Percentiles rank a stretch among this genome's conserved stretches.
These are phyloP conservation scores for Caracal caracal DNA, from an alignment of 2,113 vertebrate genomes.

Conservation along the genomic window DNA sequence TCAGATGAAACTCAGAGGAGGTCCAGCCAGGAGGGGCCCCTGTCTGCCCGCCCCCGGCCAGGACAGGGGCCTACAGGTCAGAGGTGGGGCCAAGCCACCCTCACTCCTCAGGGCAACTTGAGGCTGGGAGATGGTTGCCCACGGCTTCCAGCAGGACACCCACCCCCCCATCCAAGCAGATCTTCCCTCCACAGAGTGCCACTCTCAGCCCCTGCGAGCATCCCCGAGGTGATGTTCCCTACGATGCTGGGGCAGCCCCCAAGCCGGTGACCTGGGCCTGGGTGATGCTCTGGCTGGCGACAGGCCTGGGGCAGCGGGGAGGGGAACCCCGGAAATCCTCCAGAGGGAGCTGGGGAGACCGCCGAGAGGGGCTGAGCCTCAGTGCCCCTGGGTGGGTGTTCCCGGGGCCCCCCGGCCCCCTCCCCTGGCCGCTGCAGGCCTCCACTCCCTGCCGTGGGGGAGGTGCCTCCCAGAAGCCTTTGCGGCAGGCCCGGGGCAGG, in stretches of 20 bases:
- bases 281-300: background rate
- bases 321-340: background rate
- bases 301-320: fast-evolving
- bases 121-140: background rate
- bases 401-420: background rate
- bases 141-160: background rate
- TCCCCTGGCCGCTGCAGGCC: background rate
- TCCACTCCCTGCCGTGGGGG: background rate
- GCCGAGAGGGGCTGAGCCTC: background rate
- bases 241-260: background rate
- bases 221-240: background rate
- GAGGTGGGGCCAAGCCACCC: fast-evolving
- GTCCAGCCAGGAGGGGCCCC: background rate
- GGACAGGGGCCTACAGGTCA: too few species aligned
- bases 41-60: background rate
- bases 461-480: background rate
- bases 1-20: background rate
- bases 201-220: background rate
- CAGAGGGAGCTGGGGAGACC: background rate
- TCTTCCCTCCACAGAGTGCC: too few species aligned
- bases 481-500: background rate
- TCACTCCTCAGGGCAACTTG: background rate
- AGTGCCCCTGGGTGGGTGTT: background rate
- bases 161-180: too few species aligned
- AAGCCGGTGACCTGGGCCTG: background rate